phyloP scores from a whole-genome alignment of 2,888 invertebrate genomes.

The Coleophora deauratella region DNA sequence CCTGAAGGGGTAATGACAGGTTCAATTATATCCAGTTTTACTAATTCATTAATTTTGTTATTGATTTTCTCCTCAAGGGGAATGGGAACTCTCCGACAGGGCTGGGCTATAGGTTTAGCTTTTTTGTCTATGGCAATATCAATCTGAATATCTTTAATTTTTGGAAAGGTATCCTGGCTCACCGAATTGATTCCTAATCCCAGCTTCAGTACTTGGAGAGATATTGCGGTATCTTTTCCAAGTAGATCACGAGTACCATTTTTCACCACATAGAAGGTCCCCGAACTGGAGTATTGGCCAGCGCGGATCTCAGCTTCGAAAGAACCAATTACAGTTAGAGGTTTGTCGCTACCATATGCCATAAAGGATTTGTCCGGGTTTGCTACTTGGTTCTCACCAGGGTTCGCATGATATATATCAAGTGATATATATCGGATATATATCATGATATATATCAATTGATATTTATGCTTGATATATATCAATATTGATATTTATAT shows the following conservation, averaged over 20 bases:
- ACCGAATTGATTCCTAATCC: constrained; percentile 12
- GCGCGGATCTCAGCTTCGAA: constrained; percentile 14
- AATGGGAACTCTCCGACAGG: constrained; percentile 15
- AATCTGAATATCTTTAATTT: constrained; percentile 10
- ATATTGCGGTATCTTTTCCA: constrained; percentile 15
- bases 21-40: neutral
- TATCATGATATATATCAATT: too few relatives aligned
- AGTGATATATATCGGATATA: too few relatives aligned
- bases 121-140: constrained; percentile 9
- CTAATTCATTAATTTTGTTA: neutral
- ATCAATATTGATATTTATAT: too few relatives aligned
- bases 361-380: constrained; percentile 12
- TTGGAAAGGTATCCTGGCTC: constrained; percentile 7
- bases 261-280: constrained; percentile 16
- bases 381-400: constrained; percentile 13
- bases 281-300: neutral
- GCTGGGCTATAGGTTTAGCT: constrained; percentile 9
- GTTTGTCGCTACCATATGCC: constrained; percentile 16
- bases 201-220: constrained; percentile 15
- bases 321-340: constrained; percentile 15
- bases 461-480: too few relatives aligned
- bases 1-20: neutral
- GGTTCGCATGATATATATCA: too few relatives aligned
- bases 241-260: constrained; percentile 16
- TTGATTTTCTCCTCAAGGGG: neutral